Base-by-base conservation (phyloP, 2,113 vertebrate genomes). In the Pomatostomus ruficeps region DNA sequence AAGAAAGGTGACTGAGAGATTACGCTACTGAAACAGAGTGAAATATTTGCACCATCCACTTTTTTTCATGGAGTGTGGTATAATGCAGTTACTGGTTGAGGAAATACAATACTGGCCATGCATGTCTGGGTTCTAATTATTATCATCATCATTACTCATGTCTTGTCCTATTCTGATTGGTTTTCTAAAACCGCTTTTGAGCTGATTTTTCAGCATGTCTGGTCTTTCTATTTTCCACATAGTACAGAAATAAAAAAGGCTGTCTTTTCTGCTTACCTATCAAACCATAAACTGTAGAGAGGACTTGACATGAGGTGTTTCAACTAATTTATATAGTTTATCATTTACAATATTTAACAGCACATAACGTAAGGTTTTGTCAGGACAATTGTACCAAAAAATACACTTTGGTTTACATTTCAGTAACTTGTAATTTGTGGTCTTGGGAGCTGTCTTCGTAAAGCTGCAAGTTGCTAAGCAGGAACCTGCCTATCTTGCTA, bases 301-400 rank as follows among this genome's bases (percentile, higher is more conserved):
- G 58, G 42, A 85, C 38, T 85, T 90, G 85, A 83, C 51, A 19
- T 21, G 58, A 54, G 54, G 33, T 85, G 51, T 85, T 95, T 73
- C 82, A 88, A 59, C 75, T 96, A 82, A 89, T 95, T 82, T 73
- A 49, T 91, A 2, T 62, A 55, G 45, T 77, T 33, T 42, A 74
- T 80, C 0, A 83, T 83, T 83, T 91, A 35, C 71, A 76, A 38
- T 19, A 26, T 78, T 91, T 85, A 93, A 36, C 49, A 85, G 74
- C 45, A 80, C 29, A 24, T 68, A 89, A 55, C 2, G 0, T 72
- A 76, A 91, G 70, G 29, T 91, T 93, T 83, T 94, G 67, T 79
- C 75, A 90, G 82, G 68, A 88, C 93, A 94, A 92, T 73, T 51
- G 43, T 77, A n/a, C 51, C 13, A 66, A 91, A 89, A 93, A 61